Evolutionary conservation across 2,888 invertebrate genomes (phyloP).

Genomic region (Eristalis tenax): DNA sequence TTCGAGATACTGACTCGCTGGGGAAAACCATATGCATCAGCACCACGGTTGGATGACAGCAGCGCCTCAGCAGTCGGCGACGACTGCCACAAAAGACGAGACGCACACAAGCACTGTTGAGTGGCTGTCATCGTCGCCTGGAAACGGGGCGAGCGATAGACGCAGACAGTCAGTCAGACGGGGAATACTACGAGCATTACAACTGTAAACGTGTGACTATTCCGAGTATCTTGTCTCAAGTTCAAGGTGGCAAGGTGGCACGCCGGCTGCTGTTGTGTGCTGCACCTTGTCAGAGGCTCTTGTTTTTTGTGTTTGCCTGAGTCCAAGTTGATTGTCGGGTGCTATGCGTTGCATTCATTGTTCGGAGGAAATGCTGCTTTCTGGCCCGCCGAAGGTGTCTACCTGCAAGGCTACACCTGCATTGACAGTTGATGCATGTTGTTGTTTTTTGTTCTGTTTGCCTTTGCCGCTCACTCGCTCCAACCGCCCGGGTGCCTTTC

Average conservation of each 20-base stretch:
- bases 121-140: background rate
- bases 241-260: slow-evolving; percentile 62
- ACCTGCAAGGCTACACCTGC: slow-evolving; percentile 45
- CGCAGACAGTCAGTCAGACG: slow-evolving; percentile 10
- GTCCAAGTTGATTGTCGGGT: slow-evolving; percentile 14
- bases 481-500: slow-evolving; percentile 41
- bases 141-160: background rate
- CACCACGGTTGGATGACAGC: slow-evolving; percentile 35
- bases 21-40: slow-evolving; percentile 43
- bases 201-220: slow-evolving; percentile 23
- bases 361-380: slow-evolving; percentile 35
- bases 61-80: background rate
- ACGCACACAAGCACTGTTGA: background rate
- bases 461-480: background rate
- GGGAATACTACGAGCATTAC: slow-evolving; percentile 20
- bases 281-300: slow-evolving; percentile 50
- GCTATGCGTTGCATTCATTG: slow-evolving; percentile 38
- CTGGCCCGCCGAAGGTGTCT: slow-evolving; percentile 35
- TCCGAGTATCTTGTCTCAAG: slow-evolving; percentile 63
- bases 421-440: slow-evolving; percentile 27
- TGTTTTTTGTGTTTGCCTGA: slow-evolving; percentile 2
- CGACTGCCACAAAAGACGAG: background rate
- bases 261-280: slow-evolving; percentile 8
- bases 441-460: background rate
- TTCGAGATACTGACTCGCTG: slow-evolving; percentile 20